Evolutionary conservation across 2,113 vertebrate species (phyloP).

Genomic region (Cynocephalus volans): DNA sequence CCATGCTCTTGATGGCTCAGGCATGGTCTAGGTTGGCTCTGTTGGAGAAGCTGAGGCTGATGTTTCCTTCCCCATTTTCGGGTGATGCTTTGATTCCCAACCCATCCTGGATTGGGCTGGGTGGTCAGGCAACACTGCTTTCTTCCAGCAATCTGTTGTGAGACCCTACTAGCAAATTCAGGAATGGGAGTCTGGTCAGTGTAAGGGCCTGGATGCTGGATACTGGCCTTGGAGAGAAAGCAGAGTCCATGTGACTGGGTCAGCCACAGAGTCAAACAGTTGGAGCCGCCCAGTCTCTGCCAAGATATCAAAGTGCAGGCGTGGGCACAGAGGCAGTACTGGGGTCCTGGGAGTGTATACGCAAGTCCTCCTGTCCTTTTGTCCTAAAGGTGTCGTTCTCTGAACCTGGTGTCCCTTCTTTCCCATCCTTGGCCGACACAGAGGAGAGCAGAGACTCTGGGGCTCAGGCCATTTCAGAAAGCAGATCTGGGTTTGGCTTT

Average conservation of each 20-base stretch:
- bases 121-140: not conserved
- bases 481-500: not conserved
- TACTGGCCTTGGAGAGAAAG: not conserved
- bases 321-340: accelerated
- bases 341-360: not conserved
- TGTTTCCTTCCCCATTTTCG: not conserved
- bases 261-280: not conserved
- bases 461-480: not conserved
- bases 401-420: not conserved
- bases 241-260: not conserved
- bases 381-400: not conserved
- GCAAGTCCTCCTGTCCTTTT: not conserved
- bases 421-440: not conserved
- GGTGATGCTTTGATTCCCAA: not conserved
- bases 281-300: not conserved
- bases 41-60: accelerated
- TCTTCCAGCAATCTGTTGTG: not conserved
- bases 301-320: not conserved
- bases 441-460: not conserved
- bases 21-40: too few relatives aligned
- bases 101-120: not conserved
- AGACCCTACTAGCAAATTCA: not conserved
- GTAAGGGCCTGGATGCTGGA: not conserved
- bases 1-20: accelerated
- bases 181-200: not conserved